These are phyloP conservation scores for Phyto melanocephala DNA, from an alignment of 2,888 invertebrate species.

Conservation along the genomic window DNA sequence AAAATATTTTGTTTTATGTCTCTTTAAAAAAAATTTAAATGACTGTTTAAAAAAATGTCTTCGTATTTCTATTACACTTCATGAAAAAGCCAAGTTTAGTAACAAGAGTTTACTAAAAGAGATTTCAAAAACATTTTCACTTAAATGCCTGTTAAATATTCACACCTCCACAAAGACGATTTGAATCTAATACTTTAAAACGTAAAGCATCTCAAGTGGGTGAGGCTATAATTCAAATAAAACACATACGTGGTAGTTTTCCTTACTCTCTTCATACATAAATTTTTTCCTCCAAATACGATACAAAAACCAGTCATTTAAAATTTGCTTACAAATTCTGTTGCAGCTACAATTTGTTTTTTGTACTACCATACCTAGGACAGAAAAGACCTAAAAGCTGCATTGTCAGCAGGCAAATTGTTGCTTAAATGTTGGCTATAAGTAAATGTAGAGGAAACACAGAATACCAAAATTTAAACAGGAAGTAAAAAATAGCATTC, in stretches of 20 bases:
- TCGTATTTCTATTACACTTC: too few relatives aligned
- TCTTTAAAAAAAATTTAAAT: too few relatives aligned
- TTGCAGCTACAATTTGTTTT: slow-evolving; percentile 17
- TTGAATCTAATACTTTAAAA: neutral
- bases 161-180: slow-evolving; percentile 2
- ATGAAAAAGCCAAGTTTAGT: too few relatives aligned
- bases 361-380: neutral
- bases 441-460: slow-evolving; percentile 6
- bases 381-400: slow-evolving; percentile 17
- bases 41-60: too few relatives aligned
- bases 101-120: too few relatives aligned
- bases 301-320: slow-evolving; percentile 22
- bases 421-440: slow-evolving; percentile 35
- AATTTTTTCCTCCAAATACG: neutral
- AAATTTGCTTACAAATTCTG: slow-evolving; percentile 49
- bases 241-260: slow-evolving; percentile 20
- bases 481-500: slow-evolving; percentile 32
- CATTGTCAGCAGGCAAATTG: slow-evolving; percentile 56
- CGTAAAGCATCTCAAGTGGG: neutral
- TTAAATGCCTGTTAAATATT: slow-evolving; percentile 33
- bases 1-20: too few relatives aligned
- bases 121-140: neutral
- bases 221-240: slow-evolving; percentile 46
- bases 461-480: slow-evolving; percentile 10
- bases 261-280: neutral